Evolutionary conservation across 2,113 vertebrate genomes (phyloP), one percentile per base, ranked within the genome.

Genomic region (Sebastes schlegelii): DNA sequence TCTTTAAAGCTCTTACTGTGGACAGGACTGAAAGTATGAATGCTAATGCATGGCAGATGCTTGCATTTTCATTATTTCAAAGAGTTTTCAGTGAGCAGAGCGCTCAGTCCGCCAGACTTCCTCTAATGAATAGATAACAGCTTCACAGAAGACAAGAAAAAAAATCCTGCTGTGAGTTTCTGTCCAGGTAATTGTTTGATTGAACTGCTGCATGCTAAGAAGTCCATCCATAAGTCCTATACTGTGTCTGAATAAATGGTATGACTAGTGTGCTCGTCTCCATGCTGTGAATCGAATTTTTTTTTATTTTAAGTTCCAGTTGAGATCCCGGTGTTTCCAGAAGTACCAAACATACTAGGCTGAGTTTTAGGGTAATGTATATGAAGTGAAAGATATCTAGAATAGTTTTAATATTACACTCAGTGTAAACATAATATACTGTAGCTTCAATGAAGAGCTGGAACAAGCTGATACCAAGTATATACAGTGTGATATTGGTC

Each of bases 111-210:
- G 19, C 21, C 43, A 46, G 76, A 26, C 61, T 64, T n/a, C 17
- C 11, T 68, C 52, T 77, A 71, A 85, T 86, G 69, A 76, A 83
- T 34, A 75, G 21, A 57, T 68, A 69, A 70, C 7, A 79, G 49
- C 52, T 80, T 80, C 43, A 46, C 16, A 70, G 23, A 61, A 5
- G 10, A 3, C 34, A 4, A 34, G 34, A 13, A 8, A 21, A 54
- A 43, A 55, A 79, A 75, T 21, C 58, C 64, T 55, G 60, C 54
- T 60, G 45, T 51, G 54, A 8, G 17, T 12, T 62, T 46, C 64
- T 66, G 23, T 60, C 71, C 73, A 58, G 51, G 70, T 64, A 55
- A 80, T 55, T 78, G 55, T 67, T 9, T 58, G 64, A 78, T 63
- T 81, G 60, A 64, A 45, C 57, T 48, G 45, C 68, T 63, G 79